Base-by-base conservation (phyloP, 2,113 vertebrate genomes). In the Pteropus alecto region DNA sequence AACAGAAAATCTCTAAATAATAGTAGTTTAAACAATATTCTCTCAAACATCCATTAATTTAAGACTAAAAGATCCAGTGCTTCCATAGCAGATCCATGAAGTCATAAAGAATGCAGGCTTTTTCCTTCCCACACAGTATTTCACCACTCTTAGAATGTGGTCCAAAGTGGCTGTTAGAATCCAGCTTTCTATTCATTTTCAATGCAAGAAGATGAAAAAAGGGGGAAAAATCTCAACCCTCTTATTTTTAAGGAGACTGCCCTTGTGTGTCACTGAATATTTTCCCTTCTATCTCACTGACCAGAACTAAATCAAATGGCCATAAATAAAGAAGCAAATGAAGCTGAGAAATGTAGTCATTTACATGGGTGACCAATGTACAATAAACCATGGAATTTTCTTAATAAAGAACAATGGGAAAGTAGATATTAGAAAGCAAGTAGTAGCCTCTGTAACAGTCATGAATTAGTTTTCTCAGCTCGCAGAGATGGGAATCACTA, bases 391-490 rank as follows among this genome's bases (percentile, higher is more conserved):
- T 30, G 12, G 10, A 5, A 46, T 73, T 43, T n/a, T 51, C 8
- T 87, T 88, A 84, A 79, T 60, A 26, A 68, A 43, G 4, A 41
- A 88, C n/a, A 87, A 35, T 11, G 10, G 30, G 5, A 67, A 19
- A 58, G 12, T 46, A 73, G 60, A 18, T 58, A 12, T 84, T 68
- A 33, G 12, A 84, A 93, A 91, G 19, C 43, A 87, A 71, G 43
- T 38, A n/a, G 41, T 78, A 46, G 30, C 67, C 46, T 94, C 54
- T 51, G 5, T 76, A 65, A 89, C 2, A 16, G 46, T 68, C n/a
- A 60, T 35, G n/a, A 91, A 89, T 90, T 76, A 9, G 13, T 81
- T 84, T 85, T 74, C 65, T 93, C 85, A 94, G 12, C 51, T 91
- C 26, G 78, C 16, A 78, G 15, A 86, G 21, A 1, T 78, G 46